Evolutionary conservation across 2,113 vertebrate genomes (phyloP), one percentile per base, ranked within the genome.

Genomic region (Pseudolaguvia tuberculata): DNA sequence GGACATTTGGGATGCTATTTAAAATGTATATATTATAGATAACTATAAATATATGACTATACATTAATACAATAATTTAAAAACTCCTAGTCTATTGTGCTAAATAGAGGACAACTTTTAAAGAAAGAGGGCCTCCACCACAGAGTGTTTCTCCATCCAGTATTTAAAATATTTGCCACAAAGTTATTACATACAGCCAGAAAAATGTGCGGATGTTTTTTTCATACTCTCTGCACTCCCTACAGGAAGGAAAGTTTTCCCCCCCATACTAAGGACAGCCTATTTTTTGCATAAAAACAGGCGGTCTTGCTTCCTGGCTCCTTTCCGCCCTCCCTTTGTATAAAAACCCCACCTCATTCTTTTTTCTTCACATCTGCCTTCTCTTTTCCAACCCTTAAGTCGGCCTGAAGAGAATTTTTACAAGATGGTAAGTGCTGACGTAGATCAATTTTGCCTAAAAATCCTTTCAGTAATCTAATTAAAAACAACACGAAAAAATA

Each of bases 391-490:
- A 85, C 84, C 89, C 86, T 89, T 77, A 85, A 85, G 85, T 90
- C 85, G 80, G 85, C 86, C 87, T 78, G 86, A 90, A 89, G 86
- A 81, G 76, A 78, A 79, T 79, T 62, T 35, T 70, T 62, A 82
- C 86, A 91, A 87, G 85, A 91, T 91, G 90, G 90, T 91, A 85
- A 90, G 90, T 90, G 80, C 79, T 88, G 80, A 84, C 78, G 75
- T 79, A 75, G 79, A 47, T 48, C 27, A 17, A 27, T 58, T 70
- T 23, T 39, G 48, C 62, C 14, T 52, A 42, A 20, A 23, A 25
- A n/a, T 55, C 61, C 23, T 79, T 72, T 66, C 51, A 56, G 39
- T 51, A 58, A 59, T 35, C 4, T 52, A 27, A 21, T 42, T n/a
- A 5, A 27, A 20, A 70, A 1, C 2, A 15, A 45, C 2, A 47